phyloP scores from a whole-genome alignment of 2,888 invertebrate species.

The Nebria salina region DNA sequence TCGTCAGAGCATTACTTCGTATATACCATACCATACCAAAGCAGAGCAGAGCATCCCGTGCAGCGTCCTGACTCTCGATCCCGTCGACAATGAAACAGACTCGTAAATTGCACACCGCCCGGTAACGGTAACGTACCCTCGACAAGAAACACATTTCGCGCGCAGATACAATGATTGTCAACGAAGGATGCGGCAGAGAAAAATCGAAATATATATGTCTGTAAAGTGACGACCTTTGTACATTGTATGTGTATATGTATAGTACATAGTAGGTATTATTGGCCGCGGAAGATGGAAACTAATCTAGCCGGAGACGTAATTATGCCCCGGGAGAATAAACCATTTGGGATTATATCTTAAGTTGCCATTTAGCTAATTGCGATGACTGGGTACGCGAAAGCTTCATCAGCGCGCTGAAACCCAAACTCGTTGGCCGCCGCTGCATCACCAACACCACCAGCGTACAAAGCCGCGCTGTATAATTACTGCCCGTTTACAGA shows the following conservation, averaged over 20 bases:
- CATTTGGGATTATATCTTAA: conserved; percentile 56
- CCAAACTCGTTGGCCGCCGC: conserved; percentile 33
- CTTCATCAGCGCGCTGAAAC: conserved; percentile 16
- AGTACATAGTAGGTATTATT: background rate
- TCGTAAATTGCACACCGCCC: conserved; percentile 59
- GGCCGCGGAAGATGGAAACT: conserved; percentile 41
- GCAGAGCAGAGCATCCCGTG: conserved; percentile 49
- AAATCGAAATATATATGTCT: no score
- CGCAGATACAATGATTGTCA: no score
- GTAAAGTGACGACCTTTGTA: no score
- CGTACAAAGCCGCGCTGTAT: conserved; percentile 46
- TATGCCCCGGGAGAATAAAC: conserved; percentile 52
- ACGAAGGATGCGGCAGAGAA: no score
- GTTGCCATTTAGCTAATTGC: conserved; percentile 56
- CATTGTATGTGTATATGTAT: no score
- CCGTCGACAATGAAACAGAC: conserved; percentile 64
- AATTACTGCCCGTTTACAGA: conserved; percentile 53
- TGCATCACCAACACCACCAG: background rate
- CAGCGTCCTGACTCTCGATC: conserved; percentile 53
- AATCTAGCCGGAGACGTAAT: conserved; percentile 46
- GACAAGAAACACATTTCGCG: no score
- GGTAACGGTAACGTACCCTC: conserved; percentile 4
- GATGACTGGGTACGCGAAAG: conserved; percentile 47
- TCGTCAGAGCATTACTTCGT: conserved; percentile 47
- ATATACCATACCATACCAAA: background rate